Percentiles rank a stretch among this genome's conserved stretches.
phyloP scores from a whole-genome alignment of 2,888 invertebrate species.

The Aphidius colemani region DNA sequence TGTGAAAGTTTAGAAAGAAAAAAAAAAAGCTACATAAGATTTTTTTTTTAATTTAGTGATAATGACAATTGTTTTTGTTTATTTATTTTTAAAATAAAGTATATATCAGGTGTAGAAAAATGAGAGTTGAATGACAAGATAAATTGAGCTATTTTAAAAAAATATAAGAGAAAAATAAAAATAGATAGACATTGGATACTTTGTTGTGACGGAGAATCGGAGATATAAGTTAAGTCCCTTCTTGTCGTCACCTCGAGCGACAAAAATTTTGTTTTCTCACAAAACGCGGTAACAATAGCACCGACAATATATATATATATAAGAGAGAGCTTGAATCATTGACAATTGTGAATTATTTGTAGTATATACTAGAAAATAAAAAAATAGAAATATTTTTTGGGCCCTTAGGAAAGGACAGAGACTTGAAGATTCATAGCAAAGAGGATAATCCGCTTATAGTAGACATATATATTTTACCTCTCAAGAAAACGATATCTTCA shows the following conservation, averaged over 20 bases:
- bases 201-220: slow-evolving; percentile 50
- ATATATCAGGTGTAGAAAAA: slow-evolving; percentile 6
- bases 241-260: slow-evolving; percentile 60
- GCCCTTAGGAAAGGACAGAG: slow-evolving; percentile 14
- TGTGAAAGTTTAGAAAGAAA: too few relatives aligned
- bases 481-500: slow-evolving; percentile 25
- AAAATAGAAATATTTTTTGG: slow-evolving; percentile 1
- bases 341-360: slow-evolving; percentile 11
- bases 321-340: too few relatives aligned
- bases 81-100: too few relatives aligned
- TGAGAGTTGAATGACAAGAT: slow-evolving; percentile 16
- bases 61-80: too few relatives aligned
- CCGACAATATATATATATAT: slow-evolving; percentile 33
- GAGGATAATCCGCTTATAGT: too few relatives aligned
- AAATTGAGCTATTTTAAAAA: slow-evolving; percentile 8
- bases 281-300: slow-evolving; percentile 55
- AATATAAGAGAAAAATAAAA: not conserved
- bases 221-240: slow-evolving; percentile 56
- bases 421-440: not conserved
- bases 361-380: not conserved
- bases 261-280: slow-evolving; percentile 60
- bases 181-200: slow-evolving; percentile 25
- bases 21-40: too few relatives aligned
- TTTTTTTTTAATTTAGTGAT: too few relatives aligned
- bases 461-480: too few relatives aligned